phyloP scores from a whole-genome alignment of 2,113 vertebrate genomes.

The Bostrychus sinensis region DNA sequence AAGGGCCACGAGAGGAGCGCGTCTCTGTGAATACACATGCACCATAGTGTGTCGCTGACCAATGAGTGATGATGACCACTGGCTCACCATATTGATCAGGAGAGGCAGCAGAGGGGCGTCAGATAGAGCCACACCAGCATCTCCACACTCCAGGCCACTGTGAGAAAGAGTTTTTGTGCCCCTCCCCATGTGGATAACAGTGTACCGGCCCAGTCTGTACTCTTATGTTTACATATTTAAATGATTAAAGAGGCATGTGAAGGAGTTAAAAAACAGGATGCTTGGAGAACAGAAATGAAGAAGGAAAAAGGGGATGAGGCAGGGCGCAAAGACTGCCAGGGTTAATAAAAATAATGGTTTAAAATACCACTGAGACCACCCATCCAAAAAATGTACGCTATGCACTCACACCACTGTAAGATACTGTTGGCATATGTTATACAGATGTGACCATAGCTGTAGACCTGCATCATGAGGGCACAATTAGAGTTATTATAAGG shows the following conservation, averaged over 20 bases:
- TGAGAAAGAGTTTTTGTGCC: conserved; percentile 18
- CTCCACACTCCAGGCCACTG: conserved; percentile 1
- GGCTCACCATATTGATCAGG: conserved; percentile 68
- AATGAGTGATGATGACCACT: conserved; percentile 70
- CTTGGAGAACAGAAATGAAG: conserved; percentile 35
- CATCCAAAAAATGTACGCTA: conserved; percentile 64
- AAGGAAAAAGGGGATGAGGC: conserved; percentile 45
- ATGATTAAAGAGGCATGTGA: conserved; percentile 30
- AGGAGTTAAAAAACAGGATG: conserved; percentile 37
- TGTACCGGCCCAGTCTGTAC: neutral
- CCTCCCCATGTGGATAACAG: neutral
- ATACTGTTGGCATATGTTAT: conserved; percentile 61
- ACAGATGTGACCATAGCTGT: conserved; percentile 63
- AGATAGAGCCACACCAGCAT: conserved; percentile 46
- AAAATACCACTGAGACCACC: conserved; percentile 66
- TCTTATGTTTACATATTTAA: conserved; percentile 33
- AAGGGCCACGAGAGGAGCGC: conserved; percentile 50
- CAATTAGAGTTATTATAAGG: conserved; percentile 11
- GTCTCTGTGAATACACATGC: conserved; percentile 33
- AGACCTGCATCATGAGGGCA: conserved; percentile 23
- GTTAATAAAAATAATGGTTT: conserved; percentile 70
- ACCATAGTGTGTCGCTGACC: conserved; percentile 50
- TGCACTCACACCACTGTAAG: conserved; percentile 59
- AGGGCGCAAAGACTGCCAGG: conserved; percentile 55
- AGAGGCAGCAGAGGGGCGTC: conserved; percentile 35